Evolutionary conservation across 1,140 invertebrate species (phyloP).

Genomic region (Drosophila sproati): DNA sequence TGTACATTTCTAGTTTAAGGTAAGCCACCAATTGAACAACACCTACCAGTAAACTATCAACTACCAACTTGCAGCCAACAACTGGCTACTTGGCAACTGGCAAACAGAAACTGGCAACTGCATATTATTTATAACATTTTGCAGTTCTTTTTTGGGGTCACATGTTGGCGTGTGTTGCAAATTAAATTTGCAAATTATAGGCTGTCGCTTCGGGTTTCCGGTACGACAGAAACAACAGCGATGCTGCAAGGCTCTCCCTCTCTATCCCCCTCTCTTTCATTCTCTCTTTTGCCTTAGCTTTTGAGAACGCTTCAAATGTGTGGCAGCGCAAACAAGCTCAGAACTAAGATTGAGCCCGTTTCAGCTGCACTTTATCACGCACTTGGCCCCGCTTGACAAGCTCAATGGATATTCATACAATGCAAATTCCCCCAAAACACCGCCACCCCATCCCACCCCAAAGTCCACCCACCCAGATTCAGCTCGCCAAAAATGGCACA

Average conservation of each 20-base stretch:
- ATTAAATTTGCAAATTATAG: constrained; percentile 82
- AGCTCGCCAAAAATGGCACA: constrained; percentile 64
- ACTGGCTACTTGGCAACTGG: constrained; percentile 24
- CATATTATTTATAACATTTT: constrained; percentile 81
- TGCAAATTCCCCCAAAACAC: constrained; percentile 11
- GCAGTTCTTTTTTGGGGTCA: constrained; percentile 71
- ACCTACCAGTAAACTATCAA: constrained; percentile 41
- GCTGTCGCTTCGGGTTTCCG: constrained; percentile 79
- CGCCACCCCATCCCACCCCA: neutral
- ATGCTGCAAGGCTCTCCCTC: constrained; percentile 6
- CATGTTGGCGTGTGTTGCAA: constrained; percentile 82
- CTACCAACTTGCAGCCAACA: constrained; percentile 32
- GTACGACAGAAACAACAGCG: constrained; percentile 36
- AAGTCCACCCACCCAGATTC: neutral
- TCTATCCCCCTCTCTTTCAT: constrained; percentile 9
- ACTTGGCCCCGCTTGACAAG: constrained; percentile 54
- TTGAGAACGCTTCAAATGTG: constrained; percentile 57
- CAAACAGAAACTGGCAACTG: constrained; percentile 54
- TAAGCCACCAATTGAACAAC: constrained; percentile 74
- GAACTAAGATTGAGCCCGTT: constrained; percentile 51
- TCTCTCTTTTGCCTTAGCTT: neutral
- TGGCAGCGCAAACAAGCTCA: constrained; percentile 60
- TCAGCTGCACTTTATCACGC: constrained; percentile 71
- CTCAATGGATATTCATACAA: constrained; percentile 74
- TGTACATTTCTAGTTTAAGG: constrained; percentile 78